Conservation (phyloP, 2,113 vertebrate genomes). For the Lontra canadensis region DNA sequence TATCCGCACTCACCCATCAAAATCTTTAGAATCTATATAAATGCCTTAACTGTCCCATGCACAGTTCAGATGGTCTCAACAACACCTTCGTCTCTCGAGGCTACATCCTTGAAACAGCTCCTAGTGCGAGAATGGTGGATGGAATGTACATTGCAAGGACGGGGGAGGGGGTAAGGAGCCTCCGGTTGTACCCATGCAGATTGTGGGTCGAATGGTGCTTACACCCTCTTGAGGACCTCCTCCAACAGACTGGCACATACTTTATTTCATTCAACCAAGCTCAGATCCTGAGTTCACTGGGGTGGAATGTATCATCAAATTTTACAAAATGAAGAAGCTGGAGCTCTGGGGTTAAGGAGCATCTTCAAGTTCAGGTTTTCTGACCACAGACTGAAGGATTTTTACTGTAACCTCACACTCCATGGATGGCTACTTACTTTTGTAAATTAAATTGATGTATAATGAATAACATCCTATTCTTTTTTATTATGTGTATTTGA, state of each 20-base stretch:
- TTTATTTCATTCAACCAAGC: neutral
- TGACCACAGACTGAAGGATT: neutral
- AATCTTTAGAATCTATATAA: neutral
- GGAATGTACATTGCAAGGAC: neutral
- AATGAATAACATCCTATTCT: neutral
- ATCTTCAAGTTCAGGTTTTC: neutral
- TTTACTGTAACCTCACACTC: neutral
- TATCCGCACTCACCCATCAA: too few species aligned
- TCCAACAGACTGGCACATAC: neutral
- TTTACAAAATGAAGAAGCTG: neutral
- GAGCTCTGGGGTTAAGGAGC: neutral
- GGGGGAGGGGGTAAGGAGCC: neutral
- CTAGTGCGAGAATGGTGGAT: neutral
- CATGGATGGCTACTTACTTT: neutral
- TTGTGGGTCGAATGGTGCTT: neutral
- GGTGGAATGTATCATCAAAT: neutral
- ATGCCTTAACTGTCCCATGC: neutral
- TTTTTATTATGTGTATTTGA: neutral
- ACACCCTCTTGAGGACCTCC: neutral
- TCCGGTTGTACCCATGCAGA: neutral
- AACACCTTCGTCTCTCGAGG: neutral
- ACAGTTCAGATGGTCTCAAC: neutral
- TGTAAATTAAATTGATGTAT: neutral
- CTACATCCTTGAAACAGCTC: neutral
- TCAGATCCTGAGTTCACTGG: neutral